Evolutionary conservation across 2,888 invertebrate genomes (phyloP), one percentile per base, ranked within the genome.

Genomic region (Microctonus hyperodae): DNA sequence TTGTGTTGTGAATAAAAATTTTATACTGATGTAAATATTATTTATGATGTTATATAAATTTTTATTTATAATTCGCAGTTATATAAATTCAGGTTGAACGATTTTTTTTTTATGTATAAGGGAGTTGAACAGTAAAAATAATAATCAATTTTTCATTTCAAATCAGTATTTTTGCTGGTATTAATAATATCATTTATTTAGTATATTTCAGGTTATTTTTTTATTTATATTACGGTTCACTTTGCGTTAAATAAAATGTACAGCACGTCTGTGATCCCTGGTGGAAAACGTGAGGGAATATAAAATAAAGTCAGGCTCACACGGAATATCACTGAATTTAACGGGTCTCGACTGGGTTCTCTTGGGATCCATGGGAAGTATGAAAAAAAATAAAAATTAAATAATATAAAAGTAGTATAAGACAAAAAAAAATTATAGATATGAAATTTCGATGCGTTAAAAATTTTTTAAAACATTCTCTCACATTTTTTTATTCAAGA

Each of bases 301-400:
- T 50, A 20, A 31, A 57, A 57, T 33, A 57, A 57, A 20, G 33
- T 23, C 31, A 33, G 60, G 33, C 50, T 35, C 50, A 31, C 50
- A 31, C 13, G 33, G 48, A 28, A 55, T 44, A 65, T 65, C 55
- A 60, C 40, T 55, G 60, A 65, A 65, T 65, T 55, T 31, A 60
- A 65, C 44, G 65, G 59, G 16, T 59, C 59, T 60, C 37, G 40
- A 44, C 5, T 22, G 23, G n/a, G 44, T 44, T 59, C 65, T 23
- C 65, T 9, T 5, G 65, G 33, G 60, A 55, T 53, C 28, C 31
- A 33, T 44, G 44, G 9, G 7, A n/a, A 44, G 7, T n/a, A 7
- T 1, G 44, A 16, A 16, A 7, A 37, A n/a, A 37, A 37, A 37
- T 5, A 13, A 44, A n/a, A 5, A 44, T 44, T n/a, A 28, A 28